Percentiles rank a stretch among this genome's conserved stretches.
Conservation (phyloP, 2,113 vertebrate genomes). For the Scomber japonicus region DNA sequence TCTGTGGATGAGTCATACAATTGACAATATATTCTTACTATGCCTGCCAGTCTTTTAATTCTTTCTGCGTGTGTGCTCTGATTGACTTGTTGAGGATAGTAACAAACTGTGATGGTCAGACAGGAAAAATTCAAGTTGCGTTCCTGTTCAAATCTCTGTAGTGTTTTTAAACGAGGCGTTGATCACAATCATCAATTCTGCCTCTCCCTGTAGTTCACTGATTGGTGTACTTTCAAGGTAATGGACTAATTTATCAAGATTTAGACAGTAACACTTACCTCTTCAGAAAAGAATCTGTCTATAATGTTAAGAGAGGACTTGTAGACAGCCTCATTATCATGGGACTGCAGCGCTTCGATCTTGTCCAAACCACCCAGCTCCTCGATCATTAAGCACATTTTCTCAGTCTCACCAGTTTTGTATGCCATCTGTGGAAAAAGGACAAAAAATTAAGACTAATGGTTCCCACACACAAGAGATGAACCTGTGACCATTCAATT, state of each 20-base stretch:
- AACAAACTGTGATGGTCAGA: no score
- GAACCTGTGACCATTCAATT: neutral
- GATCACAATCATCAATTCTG: neutral
- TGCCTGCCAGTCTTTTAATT: neutral
- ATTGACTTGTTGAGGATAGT: neutral
- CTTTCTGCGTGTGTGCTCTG: neutral
- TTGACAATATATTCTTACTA: neutral
- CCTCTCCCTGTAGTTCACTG: no score
- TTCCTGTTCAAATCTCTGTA: neutral
- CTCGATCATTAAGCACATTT: conserved; percentile 91
- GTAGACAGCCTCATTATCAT: conserved; percentile 91
- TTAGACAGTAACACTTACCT: conserved; percentile 80
- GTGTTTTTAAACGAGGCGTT: neutral
- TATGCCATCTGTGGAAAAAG: conserved; percentile 86
- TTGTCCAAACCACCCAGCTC: conserved; percentile 91
- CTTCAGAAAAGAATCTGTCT: conserved; percentile 91
- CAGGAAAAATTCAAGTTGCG: neutral
- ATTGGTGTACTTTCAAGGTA: neutral
- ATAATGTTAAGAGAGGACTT: conserved; percentile 89
- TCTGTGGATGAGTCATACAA: conserved; percentile 6
- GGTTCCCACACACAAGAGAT: neutral
- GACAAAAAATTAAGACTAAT: neutral
- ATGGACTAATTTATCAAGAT: neutral
- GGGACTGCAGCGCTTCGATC: conserved; percentile 92
- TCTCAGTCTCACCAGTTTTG: conserved; percentile 89